phyloP scores from a whole-genome alignment of 2,113 vertebrate species.

The Pelusios castaneus region DNA sequence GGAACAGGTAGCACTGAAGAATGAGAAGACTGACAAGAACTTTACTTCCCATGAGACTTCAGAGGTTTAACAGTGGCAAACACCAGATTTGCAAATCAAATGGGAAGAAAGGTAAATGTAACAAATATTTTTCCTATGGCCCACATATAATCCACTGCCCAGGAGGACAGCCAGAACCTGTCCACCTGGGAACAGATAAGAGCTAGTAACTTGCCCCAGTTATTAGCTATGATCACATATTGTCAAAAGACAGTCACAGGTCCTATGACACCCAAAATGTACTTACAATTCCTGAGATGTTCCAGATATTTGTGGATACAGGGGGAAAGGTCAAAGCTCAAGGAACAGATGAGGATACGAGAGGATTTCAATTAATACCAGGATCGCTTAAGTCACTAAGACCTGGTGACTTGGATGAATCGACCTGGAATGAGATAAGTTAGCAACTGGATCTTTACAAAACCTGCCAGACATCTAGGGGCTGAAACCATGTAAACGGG shows the following conservation, averaged over 20 bases:
- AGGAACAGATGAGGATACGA: not conserved
- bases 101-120: not conserved
- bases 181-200: not conserved
- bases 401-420: not conserved
- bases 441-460: not conserved
- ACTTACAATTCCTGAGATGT: not conserved
- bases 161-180: not conserved
- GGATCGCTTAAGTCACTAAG: accelerated
- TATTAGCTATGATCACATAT: accelerated
- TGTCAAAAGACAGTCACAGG: accelerated
- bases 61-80: not conserved
- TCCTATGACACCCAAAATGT: not conserved
- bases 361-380: not conserved
- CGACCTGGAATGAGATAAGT: accelerated
- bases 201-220: not conserved
- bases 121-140: not conserved
- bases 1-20: not conserved
- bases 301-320: not conserved
- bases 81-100: not conserved
- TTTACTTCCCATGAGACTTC: not conserved
- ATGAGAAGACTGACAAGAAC: not conserved
- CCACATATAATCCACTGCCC: not conserved
- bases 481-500: not conserved
- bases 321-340: not conserved
- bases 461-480: not conserved